Conservation (phyloP, 2,113 vertebrate species). For the Tonatia bakeri region DNA sequence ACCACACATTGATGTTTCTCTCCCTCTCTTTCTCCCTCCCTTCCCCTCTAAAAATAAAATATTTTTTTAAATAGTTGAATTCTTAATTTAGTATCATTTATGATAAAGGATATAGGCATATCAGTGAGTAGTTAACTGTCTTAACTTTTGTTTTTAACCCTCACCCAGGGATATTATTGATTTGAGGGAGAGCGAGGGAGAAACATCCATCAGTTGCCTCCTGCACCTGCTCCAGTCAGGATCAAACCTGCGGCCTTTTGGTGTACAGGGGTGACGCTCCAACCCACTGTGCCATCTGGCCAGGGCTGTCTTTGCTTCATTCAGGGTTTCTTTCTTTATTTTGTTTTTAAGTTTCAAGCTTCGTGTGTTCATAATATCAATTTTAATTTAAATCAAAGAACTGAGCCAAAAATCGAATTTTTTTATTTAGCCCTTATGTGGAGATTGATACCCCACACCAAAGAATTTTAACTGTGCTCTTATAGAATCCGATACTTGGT, state of each 20-base stretch:
- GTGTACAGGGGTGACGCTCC: too few relatives aligned
- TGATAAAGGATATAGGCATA: not conserved
- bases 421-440: not conserved
- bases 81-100: not conserved
- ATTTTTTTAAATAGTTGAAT: not conserved
- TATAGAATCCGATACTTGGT: not conserved
- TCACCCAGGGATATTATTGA: too few relatives aligned
- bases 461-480: not conserved
- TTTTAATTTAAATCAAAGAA: not conserved
- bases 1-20: too few relatives aligned
- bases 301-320: not conserved
- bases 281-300: too few relatives aligned
- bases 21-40: too few relatives aligned
- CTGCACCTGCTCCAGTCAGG: too few relatives aligned
- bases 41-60: too few relatives aligned
- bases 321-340: not conserved
- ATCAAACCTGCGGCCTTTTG: too few relatives aligned
- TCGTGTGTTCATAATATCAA: not conserved
- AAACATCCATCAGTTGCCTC: too few relatives aligned
- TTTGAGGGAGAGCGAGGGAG: too few relatives aligned
- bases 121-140: not conserved
- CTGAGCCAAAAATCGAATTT: not conserved
- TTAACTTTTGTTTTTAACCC: not conserved
- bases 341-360: not conserved
- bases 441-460: not conserved